Conservation (phyloP, 2,888 invertebrate species). For the Polymixis flavicincta region DNA sequence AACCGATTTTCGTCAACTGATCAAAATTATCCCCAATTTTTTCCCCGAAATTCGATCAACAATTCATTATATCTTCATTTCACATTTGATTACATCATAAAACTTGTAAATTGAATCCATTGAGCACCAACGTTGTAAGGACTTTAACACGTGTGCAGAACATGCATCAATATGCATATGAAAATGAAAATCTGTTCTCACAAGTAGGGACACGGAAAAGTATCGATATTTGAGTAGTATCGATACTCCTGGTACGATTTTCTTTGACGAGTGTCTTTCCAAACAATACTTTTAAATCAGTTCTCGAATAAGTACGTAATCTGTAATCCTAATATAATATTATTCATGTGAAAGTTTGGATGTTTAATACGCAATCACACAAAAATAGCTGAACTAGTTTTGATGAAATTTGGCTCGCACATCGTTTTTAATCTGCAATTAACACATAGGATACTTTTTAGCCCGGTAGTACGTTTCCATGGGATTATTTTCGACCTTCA, state of each 20-base stretch:
- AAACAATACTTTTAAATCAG: neutral
- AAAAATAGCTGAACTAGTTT: too few species aligned
- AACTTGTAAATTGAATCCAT: constrained; percentile 63
- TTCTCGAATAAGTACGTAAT: neutral
- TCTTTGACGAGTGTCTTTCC: too few species aligned
- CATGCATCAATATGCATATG: constrained; percentile 81
- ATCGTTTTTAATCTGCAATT: too few species aligned
- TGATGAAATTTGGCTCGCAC: too few species aligned
- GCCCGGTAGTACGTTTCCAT: too few species aligned
- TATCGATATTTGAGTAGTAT: constrained; percentile 19
- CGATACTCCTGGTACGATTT: neutral
- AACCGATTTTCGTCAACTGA: neutral
- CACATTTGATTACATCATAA: constrained; percentile 45
- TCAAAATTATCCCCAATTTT: neutral
- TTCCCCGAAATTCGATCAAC: constrained; percentile 23
- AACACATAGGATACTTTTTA: too few species aligned
- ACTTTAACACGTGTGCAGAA: constrained; percentile 73
- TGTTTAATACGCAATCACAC: too few species aligned
- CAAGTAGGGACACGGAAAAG: constrained; percentile 10
- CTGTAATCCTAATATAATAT: too few species aligned
- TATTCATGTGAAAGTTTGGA: too few species aligned
- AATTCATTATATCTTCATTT: constrained; percentile 54
- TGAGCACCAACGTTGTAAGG: constrained; percentile 62
- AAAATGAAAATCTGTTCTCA: constrained; percentile 80
- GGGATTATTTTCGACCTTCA: too few species aligned